Evolutionary conservation across 2,888 invertebrate genomes (phyloP).

Genomic region (Fabriciana adippe): DNA sequence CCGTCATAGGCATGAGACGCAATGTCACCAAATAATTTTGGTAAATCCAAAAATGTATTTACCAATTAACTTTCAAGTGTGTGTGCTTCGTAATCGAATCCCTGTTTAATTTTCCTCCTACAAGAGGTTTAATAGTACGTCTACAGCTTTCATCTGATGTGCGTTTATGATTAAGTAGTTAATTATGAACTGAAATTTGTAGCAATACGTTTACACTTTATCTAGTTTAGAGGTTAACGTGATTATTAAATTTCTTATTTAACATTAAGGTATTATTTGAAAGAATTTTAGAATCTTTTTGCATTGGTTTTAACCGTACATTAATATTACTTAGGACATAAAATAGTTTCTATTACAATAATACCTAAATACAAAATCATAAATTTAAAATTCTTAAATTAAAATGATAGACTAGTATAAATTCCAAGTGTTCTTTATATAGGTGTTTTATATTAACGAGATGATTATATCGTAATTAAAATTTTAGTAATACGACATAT

Average conservation of each 20-base stretch:
- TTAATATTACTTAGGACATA: too few species aligned
- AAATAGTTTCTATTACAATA: too few species aligned
- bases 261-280: too few species aligned
- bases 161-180: constrained; percentile 43
- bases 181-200: constrained; percentile 42
- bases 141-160: constrained; percentile 34
- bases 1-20: not conserved
- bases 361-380: too few species aligned
- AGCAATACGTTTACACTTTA: constrained; percentile 25
- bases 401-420: too few species aligned
- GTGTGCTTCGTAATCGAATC: constrained; percentile 29
- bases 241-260: not conserved
- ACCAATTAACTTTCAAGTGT: constrained; percentile 28
- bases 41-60: constrained; percentile 23
- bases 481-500: constrained; percentile 7
- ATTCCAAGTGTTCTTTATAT: too few species aligned
- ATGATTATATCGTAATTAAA: too few species aligned
- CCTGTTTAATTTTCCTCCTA: constrained; percentile 38
- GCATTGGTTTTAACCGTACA: too few species aligned
- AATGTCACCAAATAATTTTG: constrained; percentile 16
- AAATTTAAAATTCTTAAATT: too few species aligned
- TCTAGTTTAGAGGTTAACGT: not conserved
- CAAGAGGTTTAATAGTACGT: constrained; percentile 39
- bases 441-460: too few species aligned
- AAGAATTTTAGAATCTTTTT: too few species aligned